These are phyloP conservation scores for Cosmorhoe ocellata DNA, from an alignment of 2,888 invertebrate genomes.

Conservation along the genomic window DNA sequence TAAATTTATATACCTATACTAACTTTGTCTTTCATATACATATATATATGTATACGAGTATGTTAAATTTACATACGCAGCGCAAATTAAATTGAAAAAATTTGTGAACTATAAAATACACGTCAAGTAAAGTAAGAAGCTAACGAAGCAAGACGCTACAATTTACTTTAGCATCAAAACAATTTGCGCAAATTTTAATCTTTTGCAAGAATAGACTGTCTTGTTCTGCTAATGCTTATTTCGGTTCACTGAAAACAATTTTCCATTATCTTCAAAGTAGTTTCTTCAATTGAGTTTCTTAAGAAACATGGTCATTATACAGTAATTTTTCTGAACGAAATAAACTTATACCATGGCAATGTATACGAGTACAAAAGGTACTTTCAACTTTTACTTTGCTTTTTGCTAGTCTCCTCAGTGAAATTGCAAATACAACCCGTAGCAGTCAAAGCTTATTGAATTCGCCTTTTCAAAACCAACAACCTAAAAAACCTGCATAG, in stretches of 20 bases:
- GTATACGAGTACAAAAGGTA: too few relatives aligned
- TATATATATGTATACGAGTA: too few relatives aligned
- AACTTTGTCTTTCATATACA: too few relatives aligned
- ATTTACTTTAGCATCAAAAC: constrained; percentile 27
- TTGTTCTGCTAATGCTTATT: constrained; percentile 22
- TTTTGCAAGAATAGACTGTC: constrained; percentile 15
- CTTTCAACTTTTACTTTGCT: too few relatives aligned
- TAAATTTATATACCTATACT: too few relatives aligned
- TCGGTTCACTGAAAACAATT: constrained; percentile 23
- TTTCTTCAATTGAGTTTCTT: constrained; percentile 25
- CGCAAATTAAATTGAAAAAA: background rate
- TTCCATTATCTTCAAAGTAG: constrained; percentile 18
- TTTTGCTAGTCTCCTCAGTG: too few relatives aligned
- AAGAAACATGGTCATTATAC: background rate
- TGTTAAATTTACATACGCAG: too few relatives aligned
- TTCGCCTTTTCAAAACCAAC: background rate
- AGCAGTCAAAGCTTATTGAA: background rate
- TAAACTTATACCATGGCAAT: too few relatives aligned
- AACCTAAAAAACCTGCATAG: too few relatives aligned
- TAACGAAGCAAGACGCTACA: constrained; percentile 26
- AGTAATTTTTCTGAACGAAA: too few relatives aligned
- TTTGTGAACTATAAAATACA: constrained; percentile 11
- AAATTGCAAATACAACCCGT: background rate
- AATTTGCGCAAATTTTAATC: constrained; percentile 29
- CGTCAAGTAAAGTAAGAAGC: constrained; percentile 9